Conservation (phyloP, 2,797 vertebrate genomes). For the Alectoris magna region DNA sequence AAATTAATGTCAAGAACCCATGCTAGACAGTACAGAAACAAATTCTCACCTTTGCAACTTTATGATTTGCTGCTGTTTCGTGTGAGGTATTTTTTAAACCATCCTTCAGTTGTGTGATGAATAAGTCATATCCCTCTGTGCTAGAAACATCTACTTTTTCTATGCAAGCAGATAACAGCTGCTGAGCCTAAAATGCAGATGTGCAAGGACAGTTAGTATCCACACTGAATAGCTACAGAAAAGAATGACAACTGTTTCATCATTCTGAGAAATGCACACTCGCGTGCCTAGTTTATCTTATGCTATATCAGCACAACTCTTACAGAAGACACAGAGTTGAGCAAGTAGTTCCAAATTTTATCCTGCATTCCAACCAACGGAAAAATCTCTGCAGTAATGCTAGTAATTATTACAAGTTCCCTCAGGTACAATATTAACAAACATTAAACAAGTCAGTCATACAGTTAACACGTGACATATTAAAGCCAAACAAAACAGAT, state of each 20-base stretch:
- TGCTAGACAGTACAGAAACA: not conserved
- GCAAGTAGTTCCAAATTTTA: not conserved
- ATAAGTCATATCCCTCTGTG: slow-evolving; percentile 96
- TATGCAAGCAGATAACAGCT: slow-evolving; percentile 94
- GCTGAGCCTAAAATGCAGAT: slow-evolving; percentile 88
- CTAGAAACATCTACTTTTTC: slow-evolving; percentile 97
- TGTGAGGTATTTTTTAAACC: slow-evolving; percentile 99
- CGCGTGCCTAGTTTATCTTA: not conserved
- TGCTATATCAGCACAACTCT: not conserved
- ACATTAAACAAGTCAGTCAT: not conserved
- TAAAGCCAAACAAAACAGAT: not conserved
- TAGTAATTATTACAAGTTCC: not conserved
- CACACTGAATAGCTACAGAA: fast-evolving
- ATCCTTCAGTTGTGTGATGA: slow-evolving; percentile 97
- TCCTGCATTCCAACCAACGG: not conserved
- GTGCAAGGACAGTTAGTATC: slow-evolving; percentile 17
- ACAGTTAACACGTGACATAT: not conserved
- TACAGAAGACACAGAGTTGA: not conserved
- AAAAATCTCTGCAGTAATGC: not conserved
- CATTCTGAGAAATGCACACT: not conserved
- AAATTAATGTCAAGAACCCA: not conserved
- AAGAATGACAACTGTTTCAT: not conserved
- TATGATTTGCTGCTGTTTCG: slow-evolving; percentile 99
- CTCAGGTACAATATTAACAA: not conserved
- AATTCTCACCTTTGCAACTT: slow-evolving; percentile 96